A percentile compares a stretch with the other conserved stretches of the same genome.
phyloP scores from a whole-genome alignment of 2,113 vertebrate genomes.

The Propithecus coquereli region DNA sequence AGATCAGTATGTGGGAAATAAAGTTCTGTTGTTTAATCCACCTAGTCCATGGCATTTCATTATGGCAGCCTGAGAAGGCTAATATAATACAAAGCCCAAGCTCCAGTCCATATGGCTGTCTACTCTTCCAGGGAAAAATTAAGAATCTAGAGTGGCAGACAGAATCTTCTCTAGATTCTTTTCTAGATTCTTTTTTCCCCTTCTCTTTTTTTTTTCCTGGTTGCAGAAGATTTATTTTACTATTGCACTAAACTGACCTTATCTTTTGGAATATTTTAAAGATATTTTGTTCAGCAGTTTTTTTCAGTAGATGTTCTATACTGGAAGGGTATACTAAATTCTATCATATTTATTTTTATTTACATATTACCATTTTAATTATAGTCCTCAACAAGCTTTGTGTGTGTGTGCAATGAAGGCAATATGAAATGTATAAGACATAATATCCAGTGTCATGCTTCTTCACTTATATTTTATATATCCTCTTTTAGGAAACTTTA shows the following conservation, averaged over 20 bases:
- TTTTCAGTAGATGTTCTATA: background rate
- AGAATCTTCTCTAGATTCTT: background rate
- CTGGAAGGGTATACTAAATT: background rate
- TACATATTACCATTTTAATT: background rate
- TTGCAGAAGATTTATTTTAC: background rate
- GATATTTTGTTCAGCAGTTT: background rate
- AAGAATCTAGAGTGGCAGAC: background rate
- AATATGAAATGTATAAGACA: background rate
- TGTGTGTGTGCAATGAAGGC: background rate
- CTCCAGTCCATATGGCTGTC: background rate
- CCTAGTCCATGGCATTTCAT: background rate
- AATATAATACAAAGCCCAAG: background rate
- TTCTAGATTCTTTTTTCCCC: background rate
- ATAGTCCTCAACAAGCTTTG: background rate
- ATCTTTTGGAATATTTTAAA: background rate
- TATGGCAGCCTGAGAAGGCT: background rate
- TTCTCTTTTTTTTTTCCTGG: background rate
- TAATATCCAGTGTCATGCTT: background rate
- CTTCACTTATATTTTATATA: background rate
- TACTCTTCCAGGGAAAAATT: background rate
- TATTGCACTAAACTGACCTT: background rate
- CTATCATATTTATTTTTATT: background rate
- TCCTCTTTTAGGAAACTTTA: background rate
- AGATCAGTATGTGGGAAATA: background rate
- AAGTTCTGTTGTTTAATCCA: background rate